Base-by-base conservation (phyloP, 2,888 invertebrate species). In the Leptarthrus brevirostris region DNA sequence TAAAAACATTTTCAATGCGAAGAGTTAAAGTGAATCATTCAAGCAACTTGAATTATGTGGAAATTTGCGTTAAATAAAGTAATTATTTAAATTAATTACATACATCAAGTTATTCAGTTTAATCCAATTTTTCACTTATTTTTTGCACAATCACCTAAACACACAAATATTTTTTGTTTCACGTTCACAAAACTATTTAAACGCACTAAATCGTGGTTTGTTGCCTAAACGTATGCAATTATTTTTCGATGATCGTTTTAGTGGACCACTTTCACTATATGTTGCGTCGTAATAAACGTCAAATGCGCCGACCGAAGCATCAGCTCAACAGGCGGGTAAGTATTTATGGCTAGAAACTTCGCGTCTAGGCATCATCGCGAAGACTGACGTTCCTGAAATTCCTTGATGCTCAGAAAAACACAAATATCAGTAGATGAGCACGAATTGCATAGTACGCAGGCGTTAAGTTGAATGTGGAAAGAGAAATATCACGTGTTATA, bases 361-460 rank as follows among this genome's bases (percentile, higher is more conserved):
- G 36, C 36, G 12, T 10, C 4, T n/a, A 20, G 58, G 20, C 36
- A 36, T 34, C 58, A 36, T n/a, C 14, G 36, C 36, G 58, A 58
- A 36, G 26, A 58, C 58, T 58, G 58, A 58, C 6, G 36, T 36
- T n/a, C 56, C 8, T 18, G 34, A 58, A 58, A 20, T 58, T n/a
- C 10, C 34, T 36, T 34, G 10, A 58, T 16, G 34, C 18, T 58
- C 34, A 10, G 58, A 36, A 54, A 24, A 26, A 16, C 14, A 44
- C 12, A 14, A 30, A 30, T 30, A 30, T 5, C 30, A 30, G 3
- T 8, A 12, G 10, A 18, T 8, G 36, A 18, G 20, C 16, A 12
- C 2, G 30, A 6, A 26, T 58, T 58, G 58, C 58, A 58, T 36
- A 58, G 12, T n/a, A 18, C 58, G 58, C 58, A 58, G 58, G 58